Percentiles rank a stretch among this genome's conserved stretches.
Evolutionary conservation across 1,140 invertebrate genomes (phyloP).

Genomic region (Sycophaga agraensis): DNA sequence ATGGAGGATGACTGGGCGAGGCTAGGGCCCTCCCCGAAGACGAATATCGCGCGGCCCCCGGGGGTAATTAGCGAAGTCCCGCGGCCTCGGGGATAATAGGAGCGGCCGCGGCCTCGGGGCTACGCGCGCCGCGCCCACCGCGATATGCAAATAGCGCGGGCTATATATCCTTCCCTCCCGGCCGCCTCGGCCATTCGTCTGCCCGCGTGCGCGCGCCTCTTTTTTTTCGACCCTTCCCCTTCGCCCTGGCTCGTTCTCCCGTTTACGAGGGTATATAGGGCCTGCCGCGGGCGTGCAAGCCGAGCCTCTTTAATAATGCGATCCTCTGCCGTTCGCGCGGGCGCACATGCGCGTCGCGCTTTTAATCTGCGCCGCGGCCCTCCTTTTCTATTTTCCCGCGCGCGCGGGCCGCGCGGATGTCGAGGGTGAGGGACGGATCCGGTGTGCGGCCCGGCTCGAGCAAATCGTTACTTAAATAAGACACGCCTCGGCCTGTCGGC

Average conservation of each 20-base stretch:
- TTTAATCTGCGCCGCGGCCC: slow-evolving; percentile 19
- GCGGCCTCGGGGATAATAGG: not conserved
- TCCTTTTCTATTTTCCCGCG: not conserved
- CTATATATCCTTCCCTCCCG: no score
- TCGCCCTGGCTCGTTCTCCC: not conserved
- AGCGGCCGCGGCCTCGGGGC: no score
- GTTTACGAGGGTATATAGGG: slow-evolving; percentile 1
- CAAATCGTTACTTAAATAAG: no score
- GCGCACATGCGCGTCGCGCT: not conserved
- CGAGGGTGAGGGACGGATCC: not conserved
- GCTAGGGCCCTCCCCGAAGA: not conserved
- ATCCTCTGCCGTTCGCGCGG: not conserved
- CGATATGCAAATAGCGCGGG: no score
- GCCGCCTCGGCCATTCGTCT: no score
- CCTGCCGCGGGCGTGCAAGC: no score
- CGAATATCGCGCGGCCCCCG: not conserved
- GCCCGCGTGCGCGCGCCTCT: not conserved
- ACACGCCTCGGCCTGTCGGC: no score
- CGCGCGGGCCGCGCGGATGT: no score
- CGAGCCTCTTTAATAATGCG: slow-evolving; percentile 17
- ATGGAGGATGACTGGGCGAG: slow-evolving; percentile 14
- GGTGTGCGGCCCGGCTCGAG: no score
- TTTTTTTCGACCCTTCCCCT: not conserved
- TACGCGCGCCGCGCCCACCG: no score
- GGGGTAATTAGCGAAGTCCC: slow-evolving; percentile 29